Base-by-base conservation (phyloP, 2,797 vertebrate genomes). In the Eleutherodactylus coqui region DNA sequence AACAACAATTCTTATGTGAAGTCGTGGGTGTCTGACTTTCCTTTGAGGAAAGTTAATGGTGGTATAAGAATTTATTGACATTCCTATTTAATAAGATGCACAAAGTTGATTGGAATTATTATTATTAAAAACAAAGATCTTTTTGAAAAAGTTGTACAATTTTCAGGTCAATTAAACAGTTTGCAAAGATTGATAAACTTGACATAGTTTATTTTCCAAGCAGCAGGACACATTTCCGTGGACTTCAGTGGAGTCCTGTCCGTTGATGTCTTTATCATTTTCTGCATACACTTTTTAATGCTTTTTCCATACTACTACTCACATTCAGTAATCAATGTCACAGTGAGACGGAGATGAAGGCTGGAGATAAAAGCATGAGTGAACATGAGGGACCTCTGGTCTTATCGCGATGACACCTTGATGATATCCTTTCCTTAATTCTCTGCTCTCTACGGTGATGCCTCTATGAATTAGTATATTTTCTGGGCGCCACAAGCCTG, bases 401-500 rank as follows among this genome's bases (percentile, higher is more conserved):
- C 75, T 79, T 70, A 75, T 80, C 16, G 14, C 45, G 67, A 78
- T 80, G 76, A 55, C 64, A 87, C 81, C 75, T 83, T 87, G 86
- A 87, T 51, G 60, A 76, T 58, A 73, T 47, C 43, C 67, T 72
- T n/a, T 75, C 64, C 53, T 72, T 87, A 79, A 80, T 87, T 84
- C 82, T 75, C 5, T n/a, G 24, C 38, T n/a, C 8, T 84, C 86
- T 75, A 55, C n/a, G 38, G 19, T 34, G 76, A 62, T 80, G 82
- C 76, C 86, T 75, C 27, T 17, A 77, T 85, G 81, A 91, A 90
- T 89, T 75, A 79, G 47, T 4, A 0, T 51, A 36, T 90, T 89
- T 85, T 88, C 85, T 86, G 82, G 62, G 85, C 88, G 79, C 81
- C 58, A 6, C 34, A 79, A 90, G 84, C 79, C 86, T 87, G 86